phyloP scores from a whole-genome alignment of 2,797 vertebrate genomes.

The Meda fulgida region DNA sequence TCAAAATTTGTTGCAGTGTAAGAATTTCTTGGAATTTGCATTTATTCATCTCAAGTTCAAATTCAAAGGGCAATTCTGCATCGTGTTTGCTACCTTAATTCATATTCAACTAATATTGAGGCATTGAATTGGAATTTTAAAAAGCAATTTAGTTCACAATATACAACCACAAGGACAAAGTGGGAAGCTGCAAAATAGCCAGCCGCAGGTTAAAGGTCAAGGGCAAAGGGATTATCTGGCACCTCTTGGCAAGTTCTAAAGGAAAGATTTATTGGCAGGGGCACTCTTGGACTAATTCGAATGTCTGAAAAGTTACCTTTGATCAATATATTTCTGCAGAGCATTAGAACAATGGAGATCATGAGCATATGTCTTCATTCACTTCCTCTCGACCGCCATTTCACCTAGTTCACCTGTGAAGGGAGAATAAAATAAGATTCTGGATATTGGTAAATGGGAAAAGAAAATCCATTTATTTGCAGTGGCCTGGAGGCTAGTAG shows the following conservation, averaged over 20 bases:
- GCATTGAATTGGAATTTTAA: neutral
- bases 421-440: constrained; percentile 57
- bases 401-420: constrained; percentile 55
- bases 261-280: constrained; percentile 32
- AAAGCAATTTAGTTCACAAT: neutral
- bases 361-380: constrained; percentile 32
- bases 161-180: neutral
- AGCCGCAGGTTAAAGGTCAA: constrained; percentile 45
- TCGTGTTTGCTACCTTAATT: neutral
- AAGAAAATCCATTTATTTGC: constrained; percentile 80
- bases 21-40: neutral
- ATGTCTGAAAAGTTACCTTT: constrained; percentile 38
- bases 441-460: constrained; percentile 71
- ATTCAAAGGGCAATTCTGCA: neutral
- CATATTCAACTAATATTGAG: neutral
- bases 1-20: neutral
- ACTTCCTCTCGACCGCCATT: constrained; percentile 33
- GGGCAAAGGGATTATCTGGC: constrained; percentile 25
- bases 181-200: constrained; percentile 10
- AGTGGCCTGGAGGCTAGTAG: constrained; percentile 69
- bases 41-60: neutral
- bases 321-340: constrained; percentile 33
- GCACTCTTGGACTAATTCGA: constrained; percentile 29
- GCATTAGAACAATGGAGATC: neutral
- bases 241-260: constrained; percentile 33